These are phyloP conservation scores for Homarus gammarus DNA, from an alignment of 2,888 invertebrate genomes.

Conservation along the genomic window DNA sequence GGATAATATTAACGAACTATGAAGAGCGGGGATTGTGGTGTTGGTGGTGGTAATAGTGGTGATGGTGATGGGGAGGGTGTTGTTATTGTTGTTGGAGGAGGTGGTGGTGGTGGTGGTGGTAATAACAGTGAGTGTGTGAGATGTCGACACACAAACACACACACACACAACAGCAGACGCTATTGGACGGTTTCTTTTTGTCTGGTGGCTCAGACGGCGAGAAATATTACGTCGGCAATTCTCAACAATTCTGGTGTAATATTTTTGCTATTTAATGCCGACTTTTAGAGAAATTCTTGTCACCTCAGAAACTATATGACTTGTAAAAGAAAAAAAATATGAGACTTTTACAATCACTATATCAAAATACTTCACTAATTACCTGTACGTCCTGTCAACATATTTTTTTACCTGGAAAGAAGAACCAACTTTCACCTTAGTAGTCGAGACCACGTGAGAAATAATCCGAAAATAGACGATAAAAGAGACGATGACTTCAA, in stretches of 20 bases:
- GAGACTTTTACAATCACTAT: not conserved
- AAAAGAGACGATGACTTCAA: not conserved
- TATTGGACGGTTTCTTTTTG: not conserved
- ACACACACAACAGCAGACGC: not conserved
- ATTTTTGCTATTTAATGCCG: not conserved
- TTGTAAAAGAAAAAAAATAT: not conserved
- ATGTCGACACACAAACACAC: no score
- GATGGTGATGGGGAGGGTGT: not conserved
- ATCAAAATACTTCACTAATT: not conserved
- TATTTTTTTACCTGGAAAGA: not conserved
- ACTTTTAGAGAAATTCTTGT: not conserved
- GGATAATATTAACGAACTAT: no score
- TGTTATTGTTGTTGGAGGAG: not conserved
- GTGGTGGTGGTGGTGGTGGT: not conserved
- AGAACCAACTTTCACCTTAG: no score
- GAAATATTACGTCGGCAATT: not conserved
- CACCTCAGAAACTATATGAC: not conserved
- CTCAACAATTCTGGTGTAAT: not conserved
- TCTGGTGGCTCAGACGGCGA: not conserved
- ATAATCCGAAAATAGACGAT: no score
- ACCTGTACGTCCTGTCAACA: not conserved
- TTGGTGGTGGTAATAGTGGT: not conserved
- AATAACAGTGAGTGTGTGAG: no score
- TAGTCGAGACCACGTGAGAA: no score
- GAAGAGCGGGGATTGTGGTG: not conserved